A percentile compares a stretch with the other conserved stretches of the same genome.
phyloP scores from a whole-genome alignment of 2,888 invertebrate genomes.

The Aplocera efformata region DNA sequence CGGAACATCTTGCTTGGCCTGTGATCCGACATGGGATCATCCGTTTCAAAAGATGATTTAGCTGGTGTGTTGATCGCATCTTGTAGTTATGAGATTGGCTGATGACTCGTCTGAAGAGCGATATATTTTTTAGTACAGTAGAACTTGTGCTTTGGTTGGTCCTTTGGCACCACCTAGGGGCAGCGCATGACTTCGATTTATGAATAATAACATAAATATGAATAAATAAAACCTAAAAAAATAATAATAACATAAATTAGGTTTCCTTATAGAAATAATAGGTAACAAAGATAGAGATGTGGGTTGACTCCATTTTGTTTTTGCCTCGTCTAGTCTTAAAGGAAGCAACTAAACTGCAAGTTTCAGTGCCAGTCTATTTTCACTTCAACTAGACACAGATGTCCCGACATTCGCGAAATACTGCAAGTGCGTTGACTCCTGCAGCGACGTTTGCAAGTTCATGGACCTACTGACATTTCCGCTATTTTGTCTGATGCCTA shows the following conservation, averaged over 20 bases:
- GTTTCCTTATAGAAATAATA: too few relatives aligned
- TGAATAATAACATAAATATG: too few relatives aligned
- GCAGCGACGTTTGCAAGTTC: slow-evolving; percentile 51
- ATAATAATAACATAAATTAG: too few relatives aligned
- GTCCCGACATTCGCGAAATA: slow-evolving; percentile 42
- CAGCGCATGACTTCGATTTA: too few relatives aligned
- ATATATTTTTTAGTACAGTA: too few relatives aligned
- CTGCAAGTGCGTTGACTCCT: slow-evolving; percentile 47
- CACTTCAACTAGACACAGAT: slow-evolving; percentile 23
- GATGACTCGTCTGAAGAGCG: too few relatives aligned
- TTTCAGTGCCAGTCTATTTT: slow-evolving; percentile 22
- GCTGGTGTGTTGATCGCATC: neutral
- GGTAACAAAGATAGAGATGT: too few relatives aligned
- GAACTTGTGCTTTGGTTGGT: too few relatives aligned
- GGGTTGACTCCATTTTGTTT: too few relatives aligned
- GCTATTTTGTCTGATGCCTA: slow-evolving; percentile 43
- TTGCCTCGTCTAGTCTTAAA: neutral
- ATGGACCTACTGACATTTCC: slow-evolving; percentile 66
- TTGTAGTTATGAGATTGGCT: neutral
- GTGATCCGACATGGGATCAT: slow-evolving; percentile 19
- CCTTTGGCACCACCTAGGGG: too few relatives aligned
- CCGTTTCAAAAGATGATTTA: slow-evolving; percentile 15
- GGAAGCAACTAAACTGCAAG: slow-evolving; percentile 8
- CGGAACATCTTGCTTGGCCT: too few relatives aligned
- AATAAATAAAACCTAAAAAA: too few relatives aligned